A percentile compares a stretch with the other conserved stretches of the same genome.
Evolutionary conservation across 1,140 invertebrate species (phyloP).

Genomic region (Caenorhabditis briggsae): DNA sequence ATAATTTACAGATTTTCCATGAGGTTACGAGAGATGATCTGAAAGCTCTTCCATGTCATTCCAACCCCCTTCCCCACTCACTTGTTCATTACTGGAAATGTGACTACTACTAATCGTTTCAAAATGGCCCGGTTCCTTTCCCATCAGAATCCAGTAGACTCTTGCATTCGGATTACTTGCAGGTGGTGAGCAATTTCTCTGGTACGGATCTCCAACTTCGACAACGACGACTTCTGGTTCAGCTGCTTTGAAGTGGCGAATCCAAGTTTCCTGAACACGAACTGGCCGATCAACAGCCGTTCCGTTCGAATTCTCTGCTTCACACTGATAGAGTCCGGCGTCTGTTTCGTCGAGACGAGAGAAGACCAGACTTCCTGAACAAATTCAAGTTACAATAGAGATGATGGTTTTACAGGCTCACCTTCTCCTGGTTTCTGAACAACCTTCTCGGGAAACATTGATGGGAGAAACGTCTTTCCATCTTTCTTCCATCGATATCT

Average conservation of each 20-base stretch:
- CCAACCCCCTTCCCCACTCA: conserved; percentile 58
- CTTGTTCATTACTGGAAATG: conserved; percentile 77
- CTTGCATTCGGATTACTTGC: conserved; percentile 70
- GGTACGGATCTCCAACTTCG: conserved; percentile 75
- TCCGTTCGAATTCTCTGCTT: conserved; percentile 94
- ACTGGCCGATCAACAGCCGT: conserved; percentile 93
- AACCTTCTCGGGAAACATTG: conserved; percentile 87
- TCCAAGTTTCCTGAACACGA: conserved; percentile 88
- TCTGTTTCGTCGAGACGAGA: conserved; percentile 79
- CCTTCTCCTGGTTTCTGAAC: conserved; percentile 86
- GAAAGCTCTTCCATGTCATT: neutral
- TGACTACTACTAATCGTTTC: conserved; percentile 75
- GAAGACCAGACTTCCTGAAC: conserved; percentile 88
- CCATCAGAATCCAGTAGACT: conserved; percentile 75
- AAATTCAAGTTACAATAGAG: conserved; percentile 81
- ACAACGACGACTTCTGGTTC: conserved; percentile 73
- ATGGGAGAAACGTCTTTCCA: conserved; percentile 89
- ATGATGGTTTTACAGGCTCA: neutral
- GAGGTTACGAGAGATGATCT: conserved; percentile 46
- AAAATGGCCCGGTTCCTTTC: conserved; percentile 71
- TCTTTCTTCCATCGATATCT: conserved; percentile 97
- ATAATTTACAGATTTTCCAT: neutral
- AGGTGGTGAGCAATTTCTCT: conserved; percentile 73
- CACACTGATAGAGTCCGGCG: conserved; percentile 90
- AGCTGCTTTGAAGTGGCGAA: conserved; percentile 68